Evolutionary conservation across 2,113 vertebrate species (phyloP), one percentile per base, ranked within the genome.

Genomic region (Lepisosteus osseus): DNA sequence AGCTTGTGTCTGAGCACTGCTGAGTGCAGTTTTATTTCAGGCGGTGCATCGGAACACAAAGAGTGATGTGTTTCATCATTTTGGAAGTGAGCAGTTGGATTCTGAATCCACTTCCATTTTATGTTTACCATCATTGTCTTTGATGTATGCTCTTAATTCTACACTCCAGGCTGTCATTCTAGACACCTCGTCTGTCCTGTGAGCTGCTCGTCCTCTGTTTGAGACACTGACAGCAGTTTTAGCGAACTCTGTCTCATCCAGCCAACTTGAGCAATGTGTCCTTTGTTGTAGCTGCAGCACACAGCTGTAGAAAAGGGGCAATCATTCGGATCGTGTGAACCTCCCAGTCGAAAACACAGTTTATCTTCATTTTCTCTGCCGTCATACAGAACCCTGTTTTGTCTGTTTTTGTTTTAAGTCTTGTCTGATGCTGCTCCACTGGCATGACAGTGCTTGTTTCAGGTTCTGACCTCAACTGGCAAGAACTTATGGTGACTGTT

Each of bases 281-380:
- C 41, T 45, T 70, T 70, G 41, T 70, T 70, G 43, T 42, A 61
- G 41, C 12, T 15, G 12, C 43, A 29, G 54, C 41, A 70, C 8
- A 43, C 57, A 14, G 69, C 55, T 3, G 54, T 40, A 2, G 4
- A 43, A 29, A 69, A 69, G 15, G 11, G 7, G 13, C 67, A 57
- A 41, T 8, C 1, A 42, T 41, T 9, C 3, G 55, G 14, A 8
- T 14, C 45, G 14, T 67, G 65, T 4, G 4, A 6, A 40, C 68
- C 41, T 1, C 68, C 55, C 41, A 54, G 61, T 15, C 15, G 43
- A 59, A 69, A 69, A 69, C 68, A 69, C 13, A 17, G 54, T 14
- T 41, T 69, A 41, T n/a, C 17, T 2, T 29, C 14, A 41, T 43
- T 4, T 55, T 44, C 17, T 44, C 44, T 3, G 54, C 40, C 15